Evolutionary conservation across 2,113 vertebrate species (phyloP), one percentile per base, ranked within the genome.

Genomic region (Cebus imitator): DNA sequence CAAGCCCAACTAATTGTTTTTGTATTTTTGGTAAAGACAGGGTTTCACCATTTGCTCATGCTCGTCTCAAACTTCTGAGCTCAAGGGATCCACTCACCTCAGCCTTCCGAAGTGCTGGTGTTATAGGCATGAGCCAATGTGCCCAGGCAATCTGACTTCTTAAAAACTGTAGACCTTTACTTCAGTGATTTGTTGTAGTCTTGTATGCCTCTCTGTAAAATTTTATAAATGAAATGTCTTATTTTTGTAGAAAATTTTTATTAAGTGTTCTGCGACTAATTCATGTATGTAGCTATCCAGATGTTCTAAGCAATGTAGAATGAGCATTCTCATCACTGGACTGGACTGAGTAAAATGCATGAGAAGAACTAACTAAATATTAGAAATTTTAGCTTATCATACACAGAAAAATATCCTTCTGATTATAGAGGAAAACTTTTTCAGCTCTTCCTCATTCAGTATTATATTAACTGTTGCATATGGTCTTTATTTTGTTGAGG

Each of bases 171-270:
- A 4, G 43, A 25, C 23, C 8, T 30, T 13, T 13, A 3, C 18
- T 21, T 48, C 27, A 8, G 48, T 5, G 40, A 21, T n/a, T 76
- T 61, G 6, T 30, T 8, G 18, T 30, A 18, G 4, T 80, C 70
- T 70, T 2, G 2, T 0, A 4, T 73, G 8, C 57, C n/a, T 48
- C 17, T 79, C 43, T 45, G 58, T 25, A 43, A 72, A 16, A 52
- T 72, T 76, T 81, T 79, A 76, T 94, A 90, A 97, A 95, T 4
- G 13, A 85, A 78, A 61, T 66, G 40, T 78, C 64, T 85, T 90
- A 35, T 88, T 97, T 97, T 94, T 61, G 23, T 78, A 45, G 52
- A 95, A 87, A n/a, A 48, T 7, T 68, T 25, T 52, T 27, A 16
- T 23, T 25, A 6, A 7, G 32, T 57, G 40, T 66, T 57, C 43